phyloP scores from a whole-genome alignment of 2,888 invertebrate species.

The Emesis castigata region DNA sequence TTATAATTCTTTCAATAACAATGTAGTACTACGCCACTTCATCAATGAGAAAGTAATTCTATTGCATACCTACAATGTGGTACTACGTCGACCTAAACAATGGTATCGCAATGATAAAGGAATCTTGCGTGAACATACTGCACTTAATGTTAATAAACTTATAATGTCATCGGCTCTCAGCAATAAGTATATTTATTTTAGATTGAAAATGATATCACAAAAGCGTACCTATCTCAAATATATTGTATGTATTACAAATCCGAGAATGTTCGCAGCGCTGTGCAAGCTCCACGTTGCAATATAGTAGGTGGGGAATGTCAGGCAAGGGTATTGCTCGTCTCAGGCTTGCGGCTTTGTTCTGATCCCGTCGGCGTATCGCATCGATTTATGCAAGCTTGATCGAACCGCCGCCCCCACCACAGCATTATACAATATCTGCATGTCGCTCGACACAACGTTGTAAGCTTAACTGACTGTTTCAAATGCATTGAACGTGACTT shows the following conservation, averaged over 20 bases:
- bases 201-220: background rate
- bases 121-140: too few relatives aligned
- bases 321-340: conserved; percentile 69
- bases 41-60: too few relatives aligned
- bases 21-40: too few relatives aligned
- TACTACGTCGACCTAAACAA: too few relatives aligned
- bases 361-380: conserved; percentile 82
- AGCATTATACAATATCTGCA: conserved; percentile 14
- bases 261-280: background rate
- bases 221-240: background rate
- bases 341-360: conserved; percentile 83
- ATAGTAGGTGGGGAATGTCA: conserved; percentile 24
- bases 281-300: conserved; percentile 19
- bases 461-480: conserved; percentile 12
- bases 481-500: conserved; percentile 8
- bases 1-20: too few relatives aligned
- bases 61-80: too few relatives aligned
- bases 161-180: too few relatives aligned
- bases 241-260: conserved; percentile 16
- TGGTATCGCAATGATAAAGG: too few relatives aligned
- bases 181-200: too few relatives aligned
- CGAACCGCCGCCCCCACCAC: conserved; percentile 70
- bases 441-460: background rate
- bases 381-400: conserved; percentile 73
- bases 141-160: too few relatives aligned